Evolutionary conservation across 1,140 invertebrate genomes (phyloP), one percentile per base, ranked within the genome.

Genomic region (Probaryconus sp.): DNA sequence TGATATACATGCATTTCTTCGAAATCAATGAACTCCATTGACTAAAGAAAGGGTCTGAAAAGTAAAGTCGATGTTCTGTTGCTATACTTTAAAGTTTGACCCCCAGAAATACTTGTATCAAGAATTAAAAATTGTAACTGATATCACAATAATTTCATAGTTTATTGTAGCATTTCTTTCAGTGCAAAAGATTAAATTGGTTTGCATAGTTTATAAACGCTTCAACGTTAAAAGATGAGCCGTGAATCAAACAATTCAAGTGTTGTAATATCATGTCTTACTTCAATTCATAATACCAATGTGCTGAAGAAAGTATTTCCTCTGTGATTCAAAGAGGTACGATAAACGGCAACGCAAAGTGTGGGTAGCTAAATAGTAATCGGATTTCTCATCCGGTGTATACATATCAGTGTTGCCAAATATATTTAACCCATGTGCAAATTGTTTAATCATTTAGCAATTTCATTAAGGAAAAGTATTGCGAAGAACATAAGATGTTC

Each of bases 371-470:
- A 40, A 61, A 61, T 28, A 20, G 56, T 61, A 61, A 61, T 61
- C 56, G 43, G 56, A 61, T 61, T 61, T 48, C 33, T 33, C 48
- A 61, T 24, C n/a, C n/a, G n/a, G 33, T 48, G 43, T 21, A 48
- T 61, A 61, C 31, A 61, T 43, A 61, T 61, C 28, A 48, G 43
- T 30, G 21, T 61, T 30, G 14, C 21, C 21, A 48, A 61, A 48
- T 61, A 61, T 47, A 60, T 2, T 17, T 60, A 9, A 13, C 17
- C 11, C 7, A 7, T 20, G 30, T 37, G 14, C 13, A 10, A 60
- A 47, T 37, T 42, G 20, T 47, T 60, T 60, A 47, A 21, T n/a
- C 17, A 21, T 43, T 30, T 56, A 26, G n/a, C 11, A 40, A 50
- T 35, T 11, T 28, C 17, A 24, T 24, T 24, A 3, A 24, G 3